Base-by-base conservation (phyloP, 1,140 invertebrate species). In the Drosophila truncata region DNA sequence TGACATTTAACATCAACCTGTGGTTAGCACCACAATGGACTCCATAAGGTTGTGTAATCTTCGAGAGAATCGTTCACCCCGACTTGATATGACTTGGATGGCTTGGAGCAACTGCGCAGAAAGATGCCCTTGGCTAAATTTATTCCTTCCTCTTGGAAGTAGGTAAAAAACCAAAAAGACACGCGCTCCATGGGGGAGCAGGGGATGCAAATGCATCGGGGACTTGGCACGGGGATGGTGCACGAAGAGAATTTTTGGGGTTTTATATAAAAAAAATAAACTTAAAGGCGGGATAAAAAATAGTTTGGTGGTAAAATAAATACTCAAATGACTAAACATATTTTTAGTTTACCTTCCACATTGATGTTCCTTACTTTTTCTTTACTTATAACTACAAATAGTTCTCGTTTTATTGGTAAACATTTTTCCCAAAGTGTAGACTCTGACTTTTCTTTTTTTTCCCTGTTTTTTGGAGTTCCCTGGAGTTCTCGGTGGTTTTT, bases 1-100 rank as follows among this genome's bases (percentile, higher is more conserved):
- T 90, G 85, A 90, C 85, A 90, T 90, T 90, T 90, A 90, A 90
- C 85, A 90, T 90, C 82, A 90, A 90, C 85, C 85, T 90, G 85
- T 78, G 85, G 85, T 78, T 66, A 33, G 29, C 50, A 29, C 39
- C 70, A 71, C 58, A 74, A 47, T 58, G 46, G 37, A 42, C n/a
- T 54, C 41, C 55, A 74, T 35, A 35, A 46, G 50, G 52, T 79
- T 74, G 58, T 67, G 50, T 80, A 77, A 84, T 77, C 74, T 67
- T 62, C 20, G 14, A 39, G 37, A 67, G 62, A 65, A 42, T 35
- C 49, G 35, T 58, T 60, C 61, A 55, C 52, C 63, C 54, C 16
- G 13, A 23, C 50, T 54, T 52, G 0, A 1, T 29, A 52, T 33
- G 35, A 39, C 25, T 60, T 42, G 60, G 60, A 82, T 55, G 82